These are phyloP conservation scores for Bicyclus anynana DNA, from an alignment of 1,140 invertebrate genomes.

Conservation along the genomic window DNA sequence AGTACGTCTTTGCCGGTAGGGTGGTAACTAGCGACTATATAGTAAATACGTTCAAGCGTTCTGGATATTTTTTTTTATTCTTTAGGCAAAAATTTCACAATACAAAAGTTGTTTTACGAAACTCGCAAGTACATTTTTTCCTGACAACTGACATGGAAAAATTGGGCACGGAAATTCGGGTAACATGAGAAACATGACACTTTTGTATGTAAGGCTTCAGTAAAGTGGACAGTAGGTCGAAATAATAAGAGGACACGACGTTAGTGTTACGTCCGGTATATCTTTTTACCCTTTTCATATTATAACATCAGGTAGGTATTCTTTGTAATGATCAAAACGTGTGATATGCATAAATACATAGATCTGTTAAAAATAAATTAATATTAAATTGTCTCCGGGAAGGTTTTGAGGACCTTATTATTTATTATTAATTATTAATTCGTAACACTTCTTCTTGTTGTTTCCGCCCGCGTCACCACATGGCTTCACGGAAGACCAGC, in stretches of 20 bases:
- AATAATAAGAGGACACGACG: not conserved
- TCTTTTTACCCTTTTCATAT: not conserved
- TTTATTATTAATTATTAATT: no score
- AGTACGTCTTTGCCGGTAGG: no score
- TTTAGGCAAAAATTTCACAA: not conserved
- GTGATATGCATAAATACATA: no score
- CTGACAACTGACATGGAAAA: constrained; percentile 22
- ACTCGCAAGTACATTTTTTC: not conserved
- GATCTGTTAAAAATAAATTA: no score
- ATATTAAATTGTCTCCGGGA: not conserved
- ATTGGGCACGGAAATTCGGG: constrained; percentile 25
- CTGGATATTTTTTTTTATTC: not conserved
- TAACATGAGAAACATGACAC: constrained; percentile 18
- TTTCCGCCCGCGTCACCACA: no score
- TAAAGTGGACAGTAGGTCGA: constrained; percentile 10
- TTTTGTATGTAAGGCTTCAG: constrained; percentile 18
- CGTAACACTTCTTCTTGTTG: no score
- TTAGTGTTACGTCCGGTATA: not conserved
- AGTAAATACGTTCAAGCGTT: no score
- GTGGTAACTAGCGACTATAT: no score
- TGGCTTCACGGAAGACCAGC: no score
- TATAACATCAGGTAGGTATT: no score
- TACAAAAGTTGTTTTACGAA: not conserved
- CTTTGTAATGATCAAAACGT: no score
- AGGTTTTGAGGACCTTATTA: no score